Evolutionary conservation across 2,113 vertebrate genomes (phyloP), one percentile per base, ranked within the genome.

Genomic region (Amphilophus citrinellus): DNA sequence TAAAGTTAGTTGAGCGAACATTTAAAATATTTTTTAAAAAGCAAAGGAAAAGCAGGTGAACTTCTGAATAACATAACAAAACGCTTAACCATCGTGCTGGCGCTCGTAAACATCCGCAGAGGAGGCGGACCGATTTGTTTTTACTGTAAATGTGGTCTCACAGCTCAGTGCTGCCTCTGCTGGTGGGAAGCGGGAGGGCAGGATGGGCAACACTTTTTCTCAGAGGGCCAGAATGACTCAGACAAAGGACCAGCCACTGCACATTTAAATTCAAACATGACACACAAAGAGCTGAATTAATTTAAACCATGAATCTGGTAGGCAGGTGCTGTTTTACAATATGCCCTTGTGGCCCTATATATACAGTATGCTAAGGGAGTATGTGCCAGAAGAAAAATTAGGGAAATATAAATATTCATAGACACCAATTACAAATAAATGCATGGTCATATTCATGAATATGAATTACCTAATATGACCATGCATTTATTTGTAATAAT

Each of bases 361-460:
- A 18, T 27, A 18, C 17, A 71, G 0, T 71, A 20, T 53, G 30
- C 6, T 71, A 20, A 44, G 18, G 47, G 10, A 53, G 30, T 53
- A 53, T 47, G 14, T 53, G 44, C 44, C 44, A 32, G 2, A 71
- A 71, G 44, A 71, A 53, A 71, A 71, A 53, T 53, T n/a, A 14
- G 17, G 27, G 66, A 73, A 3, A 1, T 73, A n/a, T 35, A 73
- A 73, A 73, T 73, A 73, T 56, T 56, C 47, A 73, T 27, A 56
- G 10, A 35, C 24, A 71, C 44, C 17, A 2, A 53, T 32, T 53
- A 32, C 44, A 30, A 71, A 71, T 53, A 71, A 71, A 71, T 71
- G 24, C 27, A 32, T 71, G 24, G 44, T 53, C 24, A 53, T 53
- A 71, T 32, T 71, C 44, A 71, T 71, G 66, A 71, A 71, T 71